A percentile compares a stretch with the other conserved stretches of the same genome.
Conservation (phyloP, 2,113 vertebrate species). For the Mastomys coucha region DNA sequence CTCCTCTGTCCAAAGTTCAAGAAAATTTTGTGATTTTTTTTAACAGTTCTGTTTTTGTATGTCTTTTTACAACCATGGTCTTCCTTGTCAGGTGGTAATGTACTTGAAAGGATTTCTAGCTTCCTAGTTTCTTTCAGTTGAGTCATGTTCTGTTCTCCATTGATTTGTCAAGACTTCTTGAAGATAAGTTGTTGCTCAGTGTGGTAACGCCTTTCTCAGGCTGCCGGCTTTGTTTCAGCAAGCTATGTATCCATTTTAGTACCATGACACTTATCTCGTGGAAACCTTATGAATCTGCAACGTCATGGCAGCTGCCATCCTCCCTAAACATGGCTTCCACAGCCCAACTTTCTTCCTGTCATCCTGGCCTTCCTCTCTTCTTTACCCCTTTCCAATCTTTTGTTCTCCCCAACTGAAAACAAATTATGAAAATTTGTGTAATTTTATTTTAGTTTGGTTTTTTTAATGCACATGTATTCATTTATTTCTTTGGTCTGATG, state of each 20-base stretch:
- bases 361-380: not conserved
- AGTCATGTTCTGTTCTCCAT: conserved; percentile 8
- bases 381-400: conserved; percentile 6
- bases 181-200: conserved; percentile 3
- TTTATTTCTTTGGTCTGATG: not conserved
- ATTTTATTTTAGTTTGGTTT: not conserved
- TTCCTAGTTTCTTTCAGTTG: not conserved
- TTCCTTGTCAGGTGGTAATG: not conserved
- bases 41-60: not conserved
- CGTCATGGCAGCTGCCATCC: not conserved
- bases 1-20: not conserved
- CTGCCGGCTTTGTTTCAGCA: not conserved
- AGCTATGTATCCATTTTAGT: conserved; percentile 22
- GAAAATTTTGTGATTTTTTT: not conserved
- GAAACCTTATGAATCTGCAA: not conserved
- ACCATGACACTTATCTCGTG: not conserved
- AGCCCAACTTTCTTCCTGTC: not conserved
- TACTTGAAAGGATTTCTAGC: not conserved
- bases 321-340: not conserved
- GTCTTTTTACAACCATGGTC: not conserved
- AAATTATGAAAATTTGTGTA: not conserved
- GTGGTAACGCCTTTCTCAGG: not conserved
- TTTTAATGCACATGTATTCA: not conserved
- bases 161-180: not conserved
- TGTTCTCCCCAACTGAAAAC: conserved; percentile 10